phyloP scores from a whole-genome alignment of 2,888 invertebrate genomes.

The Tineola bisselliella region DNA sequence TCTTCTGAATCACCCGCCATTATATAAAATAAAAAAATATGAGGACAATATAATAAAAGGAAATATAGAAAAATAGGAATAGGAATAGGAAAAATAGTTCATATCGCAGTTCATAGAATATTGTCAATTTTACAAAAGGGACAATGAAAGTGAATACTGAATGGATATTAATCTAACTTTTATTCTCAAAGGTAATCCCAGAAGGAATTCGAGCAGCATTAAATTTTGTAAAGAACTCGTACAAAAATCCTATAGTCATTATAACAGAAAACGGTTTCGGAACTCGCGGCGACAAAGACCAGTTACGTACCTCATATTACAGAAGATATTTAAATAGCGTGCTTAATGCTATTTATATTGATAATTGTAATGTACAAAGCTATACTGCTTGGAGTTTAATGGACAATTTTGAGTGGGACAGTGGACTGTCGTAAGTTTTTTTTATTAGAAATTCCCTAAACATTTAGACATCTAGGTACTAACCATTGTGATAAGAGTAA shows the following conservation, averaged over 20 bases:
- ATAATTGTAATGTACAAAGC: conserved; percentile 33
- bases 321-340: conserved; percentile 27
- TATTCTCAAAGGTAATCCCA: conserved; percentile 38
- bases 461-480: conserved; percentile 10
- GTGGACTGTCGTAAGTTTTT: conserved; percentile 27
- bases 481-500: too few species aligned
- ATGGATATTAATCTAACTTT: too few species aligned
- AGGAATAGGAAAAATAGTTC: too few species aligned
- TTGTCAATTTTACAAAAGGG: too few species aligned
- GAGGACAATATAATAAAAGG: too few species aligned
- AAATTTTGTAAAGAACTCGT: conserved; percentile 65
- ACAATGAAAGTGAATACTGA: too few species aligned
- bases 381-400: conserved; percentile 52
- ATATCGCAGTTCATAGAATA: too few species aligned
- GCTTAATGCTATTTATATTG: conserved; percentile 30
- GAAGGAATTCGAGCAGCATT: conserved; percentile 60
- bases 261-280: conserved; percentile 72
- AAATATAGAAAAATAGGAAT: too few species aligned
- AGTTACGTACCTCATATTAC: conserved; percentile 46
- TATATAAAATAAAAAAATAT: too few species aligned
- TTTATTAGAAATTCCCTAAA: conserved; percentile 19
- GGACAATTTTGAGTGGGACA: conserved; percentile 50
- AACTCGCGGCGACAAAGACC: conserved; percentile 41
- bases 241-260: conserved; percentile 61
- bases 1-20: too few species aligned